Evolutionary conservation across 2,888 invertebrate genomes (phyloP).

Genomic region (Lasioglossum pauxillum): DNA sequence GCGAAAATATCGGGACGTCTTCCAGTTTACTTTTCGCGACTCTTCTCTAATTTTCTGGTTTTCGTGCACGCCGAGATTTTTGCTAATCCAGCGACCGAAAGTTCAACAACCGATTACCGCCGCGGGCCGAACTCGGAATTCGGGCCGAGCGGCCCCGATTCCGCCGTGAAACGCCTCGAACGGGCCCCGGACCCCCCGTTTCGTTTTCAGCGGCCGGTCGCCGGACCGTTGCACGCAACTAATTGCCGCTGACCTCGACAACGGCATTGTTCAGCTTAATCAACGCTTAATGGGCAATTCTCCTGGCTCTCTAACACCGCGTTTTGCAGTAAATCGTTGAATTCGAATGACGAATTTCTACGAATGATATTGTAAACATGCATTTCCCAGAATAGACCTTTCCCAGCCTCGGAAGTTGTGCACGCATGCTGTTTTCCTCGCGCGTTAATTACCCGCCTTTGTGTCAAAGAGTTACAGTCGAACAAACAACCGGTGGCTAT

Average conservation of each 20-base stretch:
- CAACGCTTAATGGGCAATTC: background rate
- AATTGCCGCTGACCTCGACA: conserved; percentile 20
- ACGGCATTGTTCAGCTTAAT: background rate
- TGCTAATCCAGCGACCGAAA: background rate
- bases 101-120: conserved; percentile 33
- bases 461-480: background rate
- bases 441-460: background rate
- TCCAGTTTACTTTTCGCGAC: too few species aligned
- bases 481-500: background rate
- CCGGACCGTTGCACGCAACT: conserved; percentile 35
- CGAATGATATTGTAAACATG: too few species aligned
- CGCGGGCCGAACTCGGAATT: conserved; percentile 36
- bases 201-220: conserved; percentile 41
- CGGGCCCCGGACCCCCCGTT: conserved; percentile 20
- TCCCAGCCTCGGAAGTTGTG: background rate
- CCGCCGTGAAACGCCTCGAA: conserved; percentile 9
- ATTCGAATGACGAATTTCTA: too few species aligned
- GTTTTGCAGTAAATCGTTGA: too few species aligned
- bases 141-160: conserved; percentile 35
- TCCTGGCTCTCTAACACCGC: background rate
- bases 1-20: background rate
- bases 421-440: background rate
- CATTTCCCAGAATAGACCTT: background rate
- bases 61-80: background rate
- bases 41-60: too few species aligned